These are phyloP conservation scores for Malachius bipustulatus DNA, from an alignment of 2,888 invertebrate species.

Conservation along the genomic window DNA sequence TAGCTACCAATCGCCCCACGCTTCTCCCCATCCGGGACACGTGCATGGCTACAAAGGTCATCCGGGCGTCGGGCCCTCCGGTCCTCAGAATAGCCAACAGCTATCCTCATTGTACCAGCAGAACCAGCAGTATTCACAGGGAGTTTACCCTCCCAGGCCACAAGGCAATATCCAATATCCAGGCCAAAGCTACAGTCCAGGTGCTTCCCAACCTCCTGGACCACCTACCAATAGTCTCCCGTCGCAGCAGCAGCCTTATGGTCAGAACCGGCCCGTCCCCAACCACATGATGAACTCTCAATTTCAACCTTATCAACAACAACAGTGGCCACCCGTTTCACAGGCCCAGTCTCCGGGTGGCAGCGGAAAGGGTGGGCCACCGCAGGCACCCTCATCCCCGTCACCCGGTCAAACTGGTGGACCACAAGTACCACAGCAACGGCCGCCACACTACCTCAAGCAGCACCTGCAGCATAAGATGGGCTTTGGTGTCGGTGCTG, in stretches of 20 bases:
- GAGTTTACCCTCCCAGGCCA: slow-evolving; percentile 38
- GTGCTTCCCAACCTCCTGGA: slow-evolving; percentile 32
- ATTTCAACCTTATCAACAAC: slow-evolving; percentile 34
- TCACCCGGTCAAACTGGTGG: slow-evolving; percentile 35
- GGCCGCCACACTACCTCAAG: slow-evolving; percentile 54
- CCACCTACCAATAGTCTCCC: slow-evolving; percentile 25
- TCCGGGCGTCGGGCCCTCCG: slow-evolving; percentile 37
- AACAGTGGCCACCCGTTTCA: slow-evolving; percentile 31
- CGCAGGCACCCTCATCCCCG: slow-evolving; percentile 39
- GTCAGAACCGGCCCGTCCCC: slow-evolving; percentile 42
- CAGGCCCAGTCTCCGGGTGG: slow-evolving; percentile 20
- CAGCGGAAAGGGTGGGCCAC: slow-evolving; percentile 29
- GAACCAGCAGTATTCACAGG: slow-evolving; percentile 44
- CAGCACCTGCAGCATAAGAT: slow-evolving; percentile 62
- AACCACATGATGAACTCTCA: slow-evolving; percentile 43
- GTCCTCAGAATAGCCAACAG: slow-evolving; percentile 37
- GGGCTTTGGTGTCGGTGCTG: slow-evolving; percentile 40
- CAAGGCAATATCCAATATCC: slow-evolving; percentile 42
- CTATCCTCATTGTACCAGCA: slow-evolving; percentile 46
- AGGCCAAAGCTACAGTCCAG: slow-evolving; percentile 42
- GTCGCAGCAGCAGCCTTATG: slow-evolving; percentile 41
- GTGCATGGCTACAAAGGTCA: slow-evolving; percentile 48
- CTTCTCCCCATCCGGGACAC: slow-evolving; percentile 30
- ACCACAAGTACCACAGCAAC: slow-evolving; percentile 30
- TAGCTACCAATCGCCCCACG: slow-evolving; percentile 50